phyloP scores from a whole-genome alignment of 2,888 invertebrate species.

The Mellilla xanthometata region DNA sequence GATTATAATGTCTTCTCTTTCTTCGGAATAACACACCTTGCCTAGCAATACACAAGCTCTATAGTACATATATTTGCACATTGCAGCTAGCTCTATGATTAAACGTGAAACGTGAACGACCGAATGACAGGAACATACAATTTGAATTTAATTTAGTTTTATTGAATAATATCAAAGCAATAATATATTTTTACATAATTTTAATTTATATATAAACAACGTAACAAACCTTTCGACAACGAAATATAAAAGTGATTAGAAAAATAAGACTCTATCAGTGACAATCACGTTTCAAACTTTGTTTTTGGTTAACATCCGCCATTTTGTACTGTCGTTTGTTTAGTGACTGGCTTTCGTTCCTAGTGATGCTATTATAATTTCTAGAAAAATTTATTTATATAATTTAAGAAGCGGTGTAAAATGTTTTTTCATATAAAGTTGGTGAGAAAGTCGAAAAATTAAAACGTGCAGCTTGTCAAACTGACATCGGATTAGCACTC shows the following conservation, averaged over 20 bases:
- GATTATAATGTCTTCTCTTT: too few species aligned
- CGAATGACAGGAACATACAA: conserved; percentile 61
- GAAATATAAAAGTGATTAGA: conserved; percentile 27
- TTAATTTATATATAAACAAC: conserved; percentile 61
- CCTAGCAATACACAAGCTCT: too few species aligned
- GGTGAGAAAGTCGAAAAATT: conserved; percentile 64
- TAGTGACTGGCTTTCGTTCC: conserved; percentile 74
- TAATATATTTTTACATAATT: conserved; percentile 69
- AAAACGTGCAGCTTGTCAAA: conserved; percentile 72
- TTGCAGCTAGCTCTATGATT: too few species aligned
- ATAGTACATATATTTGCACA: too few species aligned
- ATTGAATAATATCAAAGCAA: conserved; percentile 58
- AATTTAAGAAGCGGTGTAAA: conserved; percentile 69
- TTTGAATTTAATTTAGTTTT: conserved; percentile 49
- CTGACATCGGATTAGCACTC: conserved; percentile 67
- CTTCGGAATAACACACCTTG: too few species aligned
- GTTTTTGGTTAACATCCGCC: conserved; percentile 82
- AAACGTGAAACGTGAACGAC: conserved; percentile 69
- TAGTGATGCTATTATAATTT: conserved; percentile 71
- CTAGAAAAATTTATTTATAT: conserved; percentile 63
- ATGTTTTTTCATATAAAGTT: conserved; percentile 77
- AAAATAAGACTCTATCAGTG: conserved; percentile 55
- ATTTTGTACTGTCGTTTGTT: conserved; percentile 83
- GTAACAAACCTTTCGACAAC: conserved; percentile 34
- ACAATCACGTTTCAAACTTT: conserved; percentile 66